Percentiles rank a stretch among this genome's conserved stretches.
phyloP scores from a whole-genome alignment of 2,113 vertebrate species.

The Mirounga angustirostris region DNA sequence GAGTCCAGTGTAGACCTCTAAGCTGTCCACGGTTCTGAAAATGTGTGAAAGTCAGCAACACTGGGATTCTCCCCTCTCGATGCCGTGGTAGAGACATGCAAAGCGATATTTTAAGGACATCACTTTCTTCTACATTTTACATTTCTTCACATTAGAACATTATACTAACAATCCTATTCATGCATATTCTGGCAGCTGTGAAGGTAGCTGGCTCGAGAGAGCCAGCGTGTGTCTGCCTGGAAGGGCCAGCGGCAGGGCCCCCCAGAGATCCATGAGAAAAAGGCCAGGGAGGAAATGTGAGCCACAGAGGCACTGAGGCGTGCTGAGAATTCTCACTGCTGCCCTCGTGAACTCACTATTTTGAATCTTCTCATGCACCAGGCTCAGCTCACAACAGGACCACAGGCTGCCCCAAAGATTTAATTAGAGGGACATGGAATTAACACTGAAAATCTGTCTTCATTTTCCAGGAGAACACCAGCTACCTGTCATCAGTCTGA shows the following conservation, averaged over 20 bases:
- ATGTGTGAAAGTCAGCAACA: fast-evolving
- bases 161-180: too few relatives aligned
- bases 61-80: fast-evolving
- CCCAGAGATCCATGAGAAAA: too few relatives aligned
- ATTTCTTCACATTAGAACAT: background rate
- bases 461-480: background rate
- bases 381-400: background rate
- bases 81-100: fast-evolving
- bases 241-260: background rate
- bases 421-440: background rate
- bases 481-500: background rate
- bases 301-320: fast-evolving
- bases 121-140: background rate
- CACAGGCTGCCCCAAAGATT: background rate
- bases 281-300: fast-evolving
- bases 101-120: background rate
- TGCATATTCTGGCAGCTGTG: background rate
- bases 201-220: background rate
- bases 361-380: background rate
- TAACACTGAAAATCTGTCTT: background rate
- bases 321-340: fast-evolving
- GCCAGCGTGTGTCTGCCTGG: background rate
- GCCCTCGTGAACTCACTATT: fast-evolving
- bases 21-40: slow-evolving; percentile 44
- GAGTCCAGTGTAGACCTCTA: fast-evolving